Percentiles rank a stretch among this genome's conserved stretches.
Evolutionary conservation across 2,888 invertebrate genomes (phyloP).

Genomic region (Drosophila pseudotakahashii): DNA sequence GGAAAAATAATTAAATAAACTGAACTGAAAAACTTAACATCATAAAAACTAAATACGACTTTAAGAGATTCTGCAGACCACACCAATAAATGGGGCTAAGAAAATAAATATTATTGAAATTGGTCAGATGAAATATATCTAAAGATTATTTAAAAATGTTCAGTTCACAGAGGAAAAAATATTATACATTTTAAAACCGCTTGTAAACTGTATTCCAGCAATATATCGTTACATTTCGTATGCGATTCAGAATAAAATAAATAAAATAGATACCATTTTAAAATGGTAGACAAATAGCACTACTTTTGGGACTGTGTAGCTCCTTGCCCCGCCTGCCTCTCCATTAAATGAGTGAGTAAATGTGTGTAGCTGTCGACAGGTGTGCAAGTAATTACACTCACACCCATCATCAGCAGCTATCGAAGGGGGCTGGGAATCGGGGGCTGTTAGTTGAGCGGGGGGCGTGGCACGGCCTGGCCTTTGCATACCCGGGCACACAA

Average conservation of each 20-base stretch:
- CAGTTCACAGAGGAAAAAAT: too few relatives aligned
- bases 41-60: too few relatives aligned
- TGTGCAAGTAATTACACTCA: slow-evolving; percentile 78
- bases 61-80: too few relatives aligned
- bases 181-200: too few relatives aligned
- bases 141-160: too few relatives aligned
- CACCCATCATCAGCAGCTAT: slow-evolving; percentile 54
- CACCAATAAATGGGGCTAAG: too few relatives aligned
- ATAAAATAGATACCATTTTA: neutral
- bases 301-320: slow-evolving; percentile 9
- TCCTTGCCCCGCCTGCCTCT: slow-evolving; percentile 2
- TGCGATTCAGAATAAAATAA: neutral
- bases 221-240: too few relatives aligned
- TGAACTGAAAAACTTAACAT: too few relatives aligned
- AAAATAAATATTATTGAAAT: too few relatives aligned
- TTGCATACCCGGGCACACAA: slow-evolving; percentile 69
- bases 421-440: neutral
- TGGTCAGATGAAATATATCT: too few relatives aligned
- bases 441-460: slow-evolving; percentile 2
- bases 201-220: too few relatives aligned
- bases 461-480: slow-evolving; percentile 49
- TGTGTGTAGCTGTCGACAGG: slow-evolving; percentile 77
- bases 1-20: neutral
- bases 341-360: slow-evolving; percentile 78
- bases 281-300: neutral